Evolutionary conservation across 2,888 invertebrate genomes (phyloP).

Genomic region (Ectropis crepuscularia): DNA sequence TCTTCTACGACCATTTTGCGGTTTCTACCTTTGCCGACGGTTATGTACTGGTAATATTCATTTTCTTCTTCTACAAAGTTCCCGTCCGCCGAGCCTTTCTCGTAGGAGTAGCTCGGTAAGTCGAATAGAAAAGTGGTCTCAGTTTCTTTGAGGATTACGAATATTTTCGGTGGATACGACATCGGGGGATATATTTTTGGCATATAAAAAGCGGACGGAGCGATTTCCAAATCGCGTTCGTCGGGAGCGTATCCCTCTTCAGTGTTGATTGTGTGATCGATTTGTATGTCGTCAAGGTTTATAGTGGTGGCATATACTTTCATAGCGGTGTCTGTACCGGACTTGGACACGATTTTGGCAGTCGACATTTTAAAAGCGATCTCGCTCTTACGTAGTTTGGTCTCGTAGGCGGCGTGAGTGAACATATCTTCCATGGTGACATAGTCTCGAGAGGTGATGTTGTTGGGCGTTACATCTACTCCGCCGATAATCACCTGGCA

Average conservation of each 20-base stretch:
- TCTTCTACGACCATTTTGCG: constrained; percentile 88
- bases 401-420: constrained; percentile 71
- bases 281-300: constrained; percentile 80
- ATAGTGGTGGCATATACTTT: constrained; percentile 78
- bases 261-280: constrained; percentile 78
- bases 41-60: constrained; percentile 87
- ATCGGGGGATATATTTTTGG: constrained; percentile 61
- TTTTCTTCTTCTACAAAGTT: constrained; percentile 85
- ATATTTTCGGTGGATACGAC: constrained; percentile 84
- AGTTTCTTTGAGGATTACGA: constrained; percentile 87
- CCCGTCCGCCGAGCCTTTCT: constrained; percentile 85
- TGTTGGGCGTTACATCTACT: constrained; percentile 67
- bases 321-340: constrained; percentile 57
- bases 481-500: constrained; percentile 58
- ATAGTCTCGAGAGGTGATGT: constrained; percentile 60
- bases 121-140: constrained; percentile 87
- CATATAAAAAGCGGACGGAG: constrained; percentile 75
- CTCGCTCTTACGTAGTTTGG: constrained; percentile 59
- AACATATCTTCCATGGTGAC: constrained; percentile 65
- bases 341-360: constrained; percentile 45
- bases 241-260: constrained; percentile 61
- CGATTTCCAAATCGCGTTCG: constrained; percentile 59
- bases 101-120: constrained; percentile 86
- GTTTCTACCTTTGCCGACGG: constrained; percentile 87
- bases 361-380: constrained; percentile 49